A percentile compares a stretch with the other conserved stretches of the same genome.
phyloP scores from a whole-genome alignment of 2,888 invertebrate species.

The Cynaeus angustus region DNA sequence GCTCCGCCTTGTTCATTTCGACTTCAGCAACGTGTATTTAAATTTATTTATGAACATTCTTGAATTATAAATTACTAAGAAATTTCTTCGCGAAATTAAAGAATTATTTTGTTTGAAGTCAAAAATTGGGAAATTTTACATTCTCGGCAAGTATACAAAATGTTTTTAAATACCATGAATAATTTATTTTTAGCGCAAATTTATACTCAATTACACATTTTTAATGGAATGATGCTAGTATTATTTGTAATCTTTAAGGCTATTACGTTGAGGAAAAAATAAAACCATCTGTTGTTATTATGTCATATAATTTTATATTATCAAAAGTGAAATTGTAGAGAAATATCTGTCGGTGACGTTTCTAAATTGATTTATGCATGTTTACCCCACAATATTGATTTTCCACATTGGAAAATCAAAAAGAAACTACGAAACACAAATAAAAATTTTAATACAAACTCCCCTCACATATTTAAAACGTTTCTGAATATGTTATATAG shows the following conservation, averaged over 20 bases:
- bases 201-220: constrained; percentile 28
- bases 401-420: constrained; percentile 25
- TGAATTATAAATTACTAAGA: constrained; percentile 48
- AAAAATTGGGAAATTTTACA: constrained; percentile 34
- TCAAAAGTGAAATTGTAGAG: constrained; percentile 30
- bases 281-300: constrained; percentile 20
- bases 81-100: constrained; percentile 45
- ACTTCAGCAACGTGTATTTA: constrained; percentile 46
- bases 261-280: constrained; percentile 15
- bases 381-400: constrained; percentile 43
- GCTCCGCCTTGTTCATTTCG: constrained; percentile 49
- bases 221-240: constrained; percentile 25
- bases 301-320: constrained; percentile 32
- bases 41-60: constrained; percentile 48
- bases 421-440: constrained; percentile 34
- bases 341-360: constrained; percentile 41
- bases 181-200: constrained; percentile 19
- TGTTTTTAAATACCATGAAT: constrained; percentile 27
- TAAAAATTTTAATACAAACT: constrained; percentile 39
- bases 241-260: constrained; percentile 20
- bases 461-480: constrained; percentile 35
- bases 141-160: constrained; percentile 7
- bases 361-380: constrained; percentile 45
- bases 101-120: constrained; percentile 46
- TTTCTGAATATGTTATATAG: constrained; percentile 31